These are phyloP conservation scores for Strigamia maritima DNA, from an alignment of 2,888 invertebrate species.

Conservation along the genomic window DNA sequence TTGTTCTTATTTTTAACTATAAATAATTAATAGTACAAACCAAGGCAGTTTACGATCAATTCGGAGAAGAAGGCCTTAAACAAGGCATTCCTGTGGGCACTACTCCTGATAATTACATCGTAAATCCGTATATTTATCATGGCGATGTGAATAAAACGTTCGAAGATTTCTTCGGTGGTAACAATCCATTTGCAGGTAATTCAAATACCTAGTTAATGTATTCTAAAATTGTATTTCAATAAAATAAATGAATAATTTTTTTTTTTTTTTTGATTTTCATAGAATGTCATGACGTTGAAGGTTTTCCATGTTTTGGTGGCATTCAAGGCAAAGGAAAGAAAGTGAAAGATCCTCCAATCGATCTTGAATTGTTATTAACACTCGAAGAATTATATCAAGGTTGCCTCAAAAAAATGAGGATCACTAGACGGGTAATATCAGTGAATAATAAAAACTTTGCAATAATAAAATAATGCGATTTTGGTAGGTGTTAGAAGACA, in stretches of 20 bases:
- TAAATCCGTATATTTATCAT: slow-evolving; percentile 28
- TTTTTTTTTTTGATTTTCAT: too few species aligned
- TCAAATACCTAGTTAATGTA: too few species aligned
- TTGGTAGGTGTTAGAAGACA: slow-evolving; percentile 36
- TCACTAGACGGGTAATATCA: slow-evolving; percentile 15
- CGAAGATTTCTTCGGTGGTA: slow-evolving; percentile 26
- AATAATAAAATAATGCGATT: too few species aligned
- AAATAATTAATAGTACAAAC: not conserved
- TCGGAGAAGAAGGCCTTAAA: slow-evolving; percentile 36
- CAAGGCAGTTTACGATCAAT: slow-evolving; percentile 35
- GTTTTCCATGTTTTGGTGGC: slow-evolving; percentile 14
- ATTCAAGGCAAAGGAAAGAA: slow-evolving; percentile 22
- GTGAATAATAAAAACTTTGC: too few species aligned
- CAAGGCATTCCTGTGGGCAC: slow-evolving; percentile 17
- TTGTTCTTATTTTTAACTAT: too few species aligned
- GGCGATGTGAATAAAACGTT: slow-evolving; percentile 26
- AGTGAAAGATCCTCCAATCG: slow-evolving; percentile 11
- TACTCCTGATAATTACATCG: not conserved
- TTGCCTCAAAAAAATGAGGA: slow-evolving; percentile 35
- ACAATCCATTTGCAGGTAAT: slow-evolving; percentile 36
- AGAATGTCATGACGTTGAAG: slow-evolving; percentile 29
- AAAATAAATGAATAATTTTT: not conserved
- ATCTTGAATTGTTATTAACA: slow-evolving; percentile 4
- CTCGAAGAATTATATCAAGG: slow-evolving; percentile 34
- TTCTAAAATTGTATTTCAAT: too few species aligned